Evolutionary conservation across 2,113 vertebrate species (phyloP).

Genomic region (Atractosteus spatula): DNA sequence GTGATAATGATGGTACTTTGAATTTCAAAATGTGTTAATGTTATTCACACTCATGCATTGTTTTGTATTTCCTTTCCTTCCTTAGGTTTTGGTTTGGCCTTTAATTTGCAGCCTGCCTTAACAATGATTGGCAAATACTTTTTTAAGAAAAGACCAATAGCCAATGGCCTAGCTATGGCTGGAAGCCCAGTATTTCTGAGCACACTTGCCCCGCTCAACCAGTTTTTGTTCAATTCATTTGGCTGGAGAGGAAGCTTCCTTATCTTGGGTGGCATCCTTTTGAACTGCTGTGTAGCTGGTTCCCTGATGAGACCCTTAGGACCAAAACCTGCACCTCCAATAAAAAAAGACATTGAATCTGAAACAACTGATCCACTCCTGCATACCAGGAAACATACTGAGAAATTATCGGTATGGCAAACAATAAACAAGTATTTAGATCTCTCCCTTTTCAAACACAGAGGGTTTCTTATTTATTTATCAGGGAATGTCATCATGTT

Average conservation of each 20-base stretch:
- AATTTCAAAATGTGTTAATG: too few species aligned
- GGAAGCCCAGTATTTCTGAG: slow-evolving; percentile 97
- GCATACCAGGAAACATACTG: slow-evolving; percentile 51
- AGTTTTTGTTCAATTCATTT: slow-evolving; percentile 88
- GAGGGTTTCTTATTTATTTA: slow-evolving; percentile 94
- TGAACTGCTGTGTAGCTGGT: slow-evolving; percentile 92
- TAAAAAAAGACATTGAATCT: slow-evolving; percentile 65
- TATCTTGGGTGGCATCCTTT: slow-evolving; percentile 84
- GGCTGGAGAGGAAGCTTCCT: slow-evolving; percentile 96
- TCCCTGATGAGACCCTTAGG: slow-evolving; percentile 87
- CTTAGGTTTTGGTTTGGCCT: slow-evolving; percentile 89
- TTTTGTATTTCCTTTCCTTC: slow-evolving; percentile 9
- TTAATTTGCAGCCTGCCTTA: slow-evolving; percentile 94
- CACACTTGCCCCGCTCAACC: slow-evolving; percentile 91
- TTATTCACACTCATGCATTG: too few species aligned
- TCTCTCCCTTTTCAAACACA: slow-evolving; percentile 88
- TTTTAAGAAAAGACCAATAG: slow-evolving; percentile 86
- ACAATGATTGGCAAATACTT: slow-evolving; percentile 97
- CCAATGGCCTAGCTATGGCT: slow-evolving; percentile 93
- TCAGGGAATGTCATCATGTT: slow-evolving; percentile 97
- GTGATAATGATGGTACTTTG: too few species aligned
- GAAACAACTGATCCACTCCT: slow-evolving; percentile 24
- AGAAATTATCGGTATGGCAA: slow-evolving; percentile 58
- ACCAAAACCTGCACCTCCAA: slow-evolving; percentile 37
- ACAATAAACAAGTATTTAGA: slow-evolving; percentile 85